Evolutionary conservation across 2,888 invertebrate species (phyloP).

Genomic region (Melanostoma scalare): DNA sequence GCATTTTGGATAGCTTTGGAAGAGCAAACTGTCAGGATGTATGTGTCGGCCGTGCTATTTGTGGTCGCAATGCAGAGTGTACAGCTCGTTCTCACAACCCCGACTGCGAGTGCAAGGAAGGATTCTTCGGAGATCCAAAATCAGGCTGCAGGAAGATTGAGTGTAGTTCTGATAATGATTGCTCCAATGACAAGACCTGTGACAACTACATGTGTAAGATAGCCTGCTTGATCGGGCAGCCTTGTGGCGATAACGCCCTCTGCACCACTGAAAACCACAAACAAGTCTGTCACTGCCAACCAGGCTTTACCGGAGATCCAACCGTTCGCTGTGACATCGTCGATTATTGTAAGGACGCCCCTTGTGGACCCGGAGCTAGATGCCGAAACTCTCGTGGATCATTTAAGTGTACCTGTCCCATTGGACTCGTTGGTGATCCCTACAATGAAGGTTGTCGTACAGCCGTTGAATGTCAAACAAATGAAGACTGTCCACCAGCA

Average conservation of each 20-base stretch:
- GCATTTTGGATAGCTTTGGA: constrained; percentile 86
- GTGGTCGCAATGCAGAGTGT: constrained; percentile 93
- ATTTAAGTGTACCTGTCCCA: constrained; percentile 90
- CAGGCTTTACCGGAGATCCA: constrained; percentile 93
- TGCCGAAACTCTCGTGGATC: constrained; percentile 92
- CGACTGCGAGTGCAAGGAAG: constrained; percentile 89
- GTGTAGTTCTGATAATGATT: constrained; percentile 88
- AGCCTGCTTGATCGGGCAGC: constrained; percentile 91
- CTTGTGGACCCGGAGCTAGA: constrained; percentile 90
- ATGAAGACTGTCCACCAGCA: constrained; percentile 90
- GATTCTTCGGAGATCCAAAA: constrained; percentile 91
- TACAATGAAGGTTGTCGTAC: constrained; percentile 91
- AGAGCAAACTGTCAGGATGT: constrained; percentile 90
- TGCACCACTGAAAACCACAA: constrained; percentile 92
- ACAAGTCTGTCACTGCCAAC: constrained; percentile 92
- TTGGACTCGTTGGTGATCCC: constrained; percentile 92
- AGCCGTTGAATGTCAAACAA: constrained; percentile 90
- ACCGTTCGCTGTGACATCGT: constrained; percentile 87
- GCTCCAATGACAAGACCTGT: constrained; percentile 92
- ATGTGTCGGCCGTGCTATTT: constrained; percentile 87
- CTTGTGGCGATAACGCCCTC: constrained; percentile 92
- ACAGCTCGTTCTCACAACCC: constrained; percentile 88
- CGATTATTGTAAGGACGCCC: constrained; percentile 90
- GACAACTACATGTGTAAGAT: constrained; percentile 92
- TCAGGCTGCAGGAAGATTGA: constrained; percentile 91